phyloP scores from a whole-genome alignment of 2,113 vertebrate genomes.

The Dissostichus mawsoni region DNA sequence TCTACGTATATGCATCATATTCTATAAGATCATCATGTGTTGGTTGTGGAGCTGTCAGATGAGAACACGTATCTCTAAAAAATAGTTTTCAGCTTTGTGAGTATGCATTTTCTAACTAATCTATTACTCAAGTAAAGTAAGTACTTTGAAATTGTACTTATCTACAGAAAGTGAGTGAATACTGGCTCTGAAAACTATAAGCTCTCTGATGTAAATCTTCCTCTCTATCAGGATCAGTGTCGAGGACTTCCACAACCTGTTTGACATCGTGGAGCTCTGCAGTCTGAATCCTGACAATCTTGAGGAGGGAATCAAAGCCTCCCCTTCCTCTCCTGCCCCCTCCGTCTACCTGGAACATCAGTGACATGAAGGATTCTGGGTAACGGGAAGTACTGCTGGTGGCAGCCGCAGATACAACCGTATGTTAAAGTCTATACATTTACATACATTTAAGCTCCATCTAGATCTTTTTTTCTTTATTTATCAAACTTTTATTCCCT shows the following conservation, averaged over 20 bases:
- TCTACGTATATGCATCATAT: neutral
- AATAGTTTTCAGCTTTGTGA: neutral
- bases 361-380: conserved; percentile 80
- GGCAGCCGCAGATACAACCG: conserved; percentile 78
- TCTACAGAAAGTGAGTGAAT: neutral
- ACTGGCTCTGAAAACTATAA: neutral
- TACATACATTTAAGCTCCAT: neutral
- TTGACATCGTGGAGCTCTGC: conserved; percentile 82
- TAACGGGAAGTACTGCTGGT: conserved; percentile 80
- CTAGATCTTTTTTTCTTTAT: neutral
- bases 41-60: neutral
- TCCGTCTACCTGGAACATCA: conserved; percentile 77
- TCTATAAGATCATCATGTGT: neutral
- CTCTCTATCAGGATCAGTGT: conserved; percentile 78
- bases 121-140: neutral
- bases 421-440: conserved; percentile 40
- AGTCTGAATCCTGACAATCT: conserved; percentile 80
- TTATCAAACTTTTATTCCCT: neutral
- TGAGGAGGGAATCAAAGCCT: conserved; percentile 27
- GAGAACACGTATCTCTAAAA: neutral
- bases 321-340: neutral
- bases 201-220: neutral
- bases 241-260: conserved; percentile 81
- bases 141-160: neutral
- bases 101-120: neutral